Conservation (phyloP, 2,888 invertebrate species). For the Amiota minor region DNA sequence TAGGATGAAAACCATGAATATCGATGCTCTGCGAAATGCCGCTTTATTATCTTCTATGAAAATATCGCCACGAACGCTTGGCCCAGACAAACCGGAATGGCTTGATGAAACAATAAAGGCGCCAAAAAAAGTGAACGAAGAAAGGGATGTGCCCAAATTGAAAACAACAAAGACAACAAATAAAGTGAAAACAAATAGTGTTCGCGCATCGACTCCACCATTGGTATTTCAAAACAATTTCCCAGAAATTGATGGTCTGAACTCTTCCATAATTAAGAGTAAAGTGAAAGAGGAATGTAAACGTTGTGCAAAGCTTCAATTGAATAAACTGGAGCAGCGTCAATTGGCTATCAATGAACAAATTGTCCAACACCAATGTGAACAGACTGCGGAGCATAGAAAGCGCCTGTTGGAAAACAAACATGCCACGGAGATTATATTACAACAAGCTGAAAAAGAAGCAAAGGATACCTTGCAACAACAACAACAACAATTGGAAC, state of each 20-base stretch:
- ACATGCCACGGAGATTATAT: conserved; percentile 53
- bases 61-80: conserved; percentile 60
- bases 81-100: conserved; percentile 54
- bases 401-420: conserved; percentile 49
- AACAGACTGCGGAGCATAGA: conserved; percentile 42
- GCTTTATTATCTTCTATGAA: conserved; percentile 41
- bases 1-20: neutral
- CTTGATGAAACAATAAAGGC: neutral
- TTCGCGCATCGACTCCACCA: neutral
- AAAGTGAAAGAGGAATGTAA: conserved; percentile 59
- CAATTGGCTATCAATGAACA: conserved; percentile 38
- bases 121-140: neutral
- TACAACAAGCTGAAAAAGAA: conserved; percentile 61
- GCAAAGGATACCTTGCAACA: conserved; percentile 53
- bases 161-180: neutral
- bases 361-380: conserved; percentile 39
- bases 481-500: conserved; percentile 56
- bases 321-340: conserved; percentile 68
- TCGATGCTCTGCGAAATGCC: conserved; percentile 7
- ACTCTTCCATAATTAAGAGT: conserved; percentile 55
- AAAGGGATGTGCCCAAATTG: neutral
- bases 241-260: conserved; percentile 52
- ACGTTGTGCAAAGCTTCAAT: conserved; percentile 52
- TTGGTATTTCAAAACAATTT: conserved; percentile 44
- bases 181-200: neutral